A percentile compares a stretch with the other conserved stretches of the same genome.
These are phyloP conservation scores for Baronia brevicornis DNA, from an alignment of 2,888 invertebrate species.

Conservation along the genomic window DNA sequence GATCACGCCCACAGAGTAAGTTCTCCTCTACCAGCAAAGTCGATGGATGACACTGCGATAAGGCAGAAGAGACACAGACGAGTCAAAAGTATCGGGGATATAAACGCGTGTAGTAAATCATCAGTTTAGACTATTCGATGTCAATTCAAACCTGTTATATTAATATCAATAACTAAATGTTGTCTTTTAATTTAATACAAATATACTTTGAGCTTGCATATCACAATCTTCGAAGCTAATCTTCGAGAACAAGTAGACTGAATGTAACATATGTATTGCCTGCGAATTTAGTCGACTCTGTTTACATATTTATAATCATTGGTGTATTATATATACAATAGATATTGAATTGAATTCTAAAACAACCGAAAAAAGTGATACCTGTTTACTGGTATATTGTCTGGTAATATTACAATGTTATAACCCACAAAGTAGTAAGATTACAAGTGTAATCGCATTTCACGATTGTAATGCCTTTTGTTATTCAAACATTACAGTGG, in stretches of 20 bases:
- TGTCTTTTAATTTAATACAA: too few relatives aligned
- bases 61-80: constrained; percentile 77
- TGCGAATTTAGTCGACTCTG: constrained; percentile 8
- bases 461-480: too few relatives aligned
- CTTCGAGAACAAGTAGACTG: constrained; percentile 11
- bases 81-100: constrained; percentile 85
- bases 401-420: too few relatives aligned
- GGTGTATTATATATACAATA: background rate
- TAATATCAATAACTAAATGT: too few relatives aligned
- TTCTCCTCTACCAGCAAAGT: constrained; percentile 64
- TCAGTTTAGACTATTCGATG: constrained; percentile 40
- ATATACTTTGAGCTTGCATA: constrained; percentile 15
- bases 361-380: background rate
- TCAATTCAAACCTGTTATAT: too few relatives aligned
- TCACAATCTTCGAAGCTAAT: constrained; percentile 8
- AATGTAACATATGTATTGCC: constrained; percentile 11
- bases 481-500: too few relatives aligned
- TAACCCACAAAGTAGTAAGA: too few relatives aligned
- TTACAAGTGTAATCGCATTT: too few relatives aligned
- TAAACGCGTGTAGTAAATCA: constrained; percentile 75
- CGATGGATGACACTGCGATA: constrained; percentile 55
- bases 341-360: too few relatives aligned
- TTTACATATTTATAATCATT: constrained; percentile 7
- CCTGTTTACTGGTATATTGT: too few relatives aligned
- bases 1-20: constrained; percentile 67